Conservation (phyloP, 2,113 vertebrate genomes). For the Silurus glanis region DNA sequence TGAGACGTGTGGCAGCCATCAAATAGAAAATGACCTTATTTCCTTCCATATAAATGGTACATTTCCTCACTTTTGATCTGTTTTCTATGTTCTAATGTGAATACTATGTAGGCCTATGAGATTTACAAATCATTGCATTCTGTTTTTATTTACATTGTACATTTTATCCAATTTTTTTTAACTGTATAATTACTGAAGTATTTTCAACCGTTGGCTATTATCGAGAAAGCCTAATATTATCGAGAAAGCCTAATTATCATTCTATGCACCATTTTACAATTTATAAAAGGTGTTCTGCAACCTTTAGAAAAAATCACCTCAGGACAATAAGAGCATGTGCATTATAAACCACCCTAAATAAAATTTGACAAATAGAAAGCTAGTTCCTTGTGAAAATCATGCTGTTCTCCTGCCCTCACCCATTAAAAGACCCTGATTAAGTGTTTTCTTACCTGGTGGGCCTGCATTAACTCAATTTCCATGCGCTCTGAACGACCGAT, state of each 20-base stretch:
- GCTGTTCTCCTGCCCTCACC: neutral
- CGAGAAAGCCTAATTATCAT: neutral
- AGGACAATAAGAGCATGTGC: neutral
- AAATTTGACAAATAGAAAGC: neutral
- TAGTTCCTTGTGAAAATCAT: neutral
- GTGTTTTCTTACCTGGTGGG: slow-evolving; percentile 77
- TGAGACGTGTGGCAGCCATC: too few species aligned
- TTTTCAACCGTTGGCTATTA: neutral
- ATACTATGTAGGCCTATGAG: too few species aligned
- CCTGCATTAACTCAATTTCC: slow-evolving; percentile 70
- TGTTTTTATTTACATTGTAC: too few species aligned
- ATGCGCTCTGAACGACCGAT: slow-evolving; percentile 67
- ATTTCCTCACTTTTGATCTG: too few species aligned
- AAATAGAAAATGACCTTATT: too few species aligned
- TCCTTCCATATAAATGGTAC: too few species aligned
- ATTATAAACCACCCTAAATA: neutral
- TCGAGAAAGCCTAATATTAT: neutral
- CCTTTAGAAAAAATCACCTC: neutral
- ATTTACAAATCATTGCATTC: too few species aligned
- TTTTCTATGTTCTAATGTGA: too few species aligned
- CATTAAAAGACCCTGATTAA: neutral
- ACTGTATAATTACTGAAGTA: too few species aligned
- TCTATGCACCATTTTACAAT: neutral
- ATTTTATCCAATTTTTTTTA: too few species aligned
- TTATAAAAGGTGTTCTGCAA: neutral